Evolutionary conservation across 2,113 vertebrate species (phyloP), one percentile per base, ranked within the genome.

Genomic region (Anguilla rostrata): DNA sequence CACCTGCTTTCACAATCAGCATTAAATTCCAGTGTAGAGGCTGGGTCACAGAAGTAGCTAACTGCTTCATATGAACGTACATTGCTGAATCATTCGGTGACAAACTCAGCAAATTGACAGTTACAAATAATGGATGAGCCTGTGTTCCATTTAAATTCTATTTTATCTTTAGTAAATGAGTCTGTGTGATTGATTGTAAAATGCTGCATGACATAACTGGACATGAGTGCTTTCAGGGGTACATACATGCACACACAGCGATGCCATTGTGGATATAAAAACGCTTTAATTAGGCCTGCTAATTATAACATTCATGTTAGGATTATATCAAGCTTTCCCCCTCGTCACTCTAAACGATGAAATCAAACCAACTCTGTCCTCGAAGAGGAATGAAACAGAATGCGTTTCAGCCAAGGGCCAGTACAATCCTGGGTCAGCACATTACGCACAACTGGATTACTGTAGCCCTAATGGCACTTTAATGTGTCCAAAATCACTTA

Each of bases 401-500:
- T 71, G 22, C 43, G 56, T 39, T 66, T 8, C 22, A 26, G 20
- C 18, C 40, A 22, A 22, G 16, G 63, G 22, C 49, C 22, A 60
- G 66, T 39, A 12, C 9, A 46, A 78, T 56, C 26, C 82, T n/a
- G 16, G 53, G 83, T 85, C 82, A 90, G 87, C 83, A 87, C 85
- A 86, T 88, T 83, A 83, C 18, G 83, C 49, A 86, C 88, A 89
- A 89, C 90, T 90, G 87, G 63, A 88, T 88, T 87, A 87, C 81
- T 53, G 86, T 81, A 86, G 82, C 71, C 80, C 56, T 91, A 87
- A 90, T 90, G 81, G 60, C 53, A 87, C 84, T 89, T 88, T 85
- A 90, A 89, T 89, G 88, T 87, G 89, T 89, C 86, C 84, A 85
- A 88, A 89, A 89, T 90, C 84, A 81, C 63, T 91, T 89, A 88